Base-by-base conservation (phyloP, 1,140 invertebrate genomes). In the Battus philenor region DNA sequence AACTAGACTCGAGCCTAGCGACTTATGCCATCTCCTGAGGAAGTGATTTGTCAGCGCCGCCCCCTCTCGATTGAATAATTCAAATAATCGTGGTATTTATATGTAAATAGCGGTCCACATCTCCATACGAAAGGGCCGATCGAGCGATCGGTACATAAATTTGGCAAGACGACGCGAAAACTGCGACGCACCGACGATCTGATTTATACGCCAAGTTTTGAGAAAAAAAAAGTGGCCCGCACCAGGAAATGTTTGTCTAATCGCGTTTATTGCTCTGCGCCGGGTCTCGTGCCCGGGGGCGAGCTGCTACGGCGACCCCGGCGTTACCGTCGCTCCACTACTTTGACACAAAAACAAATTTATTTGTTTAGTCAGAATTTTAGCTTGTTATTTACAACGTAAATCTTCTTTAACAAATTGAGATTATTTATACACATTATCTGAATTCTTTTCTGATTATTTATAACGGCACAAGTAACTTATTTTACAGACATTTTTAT, bases 21-120 rank as follows among this genome's bases (percentile, higher is more conserved):
- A 76, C 74, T 76, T 72, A 64, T 68, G 66, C 66, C 73, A 80
- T 81, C 80, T 81, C 80, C 68, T 71, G 63, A 85, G 81, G 81
- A 85, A 85, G 77, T 76, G 81, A 85, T 85, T 85, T 82, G 81
- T 85, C 81, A 85, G 76, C 58, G 73, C 75, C 81, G 73, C 81
- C 81, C 78, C 78, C 81, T 85, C 81, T 85, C 81, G 78, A 85
- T 85, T 85, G 81, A 85, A 85, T 85, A 85, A 85, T 85, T 85
- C 81, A 85, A 85, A 85, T 85, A 85, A 85, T 85, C 81, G 81
- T 78, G 76, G 78, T 82, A 82, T 85, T 85, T 82, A 85, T 82
- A 85, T 82, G 81, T 85, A 82, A 82, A 85, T 82, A 76, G 75
- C 69, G 66, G 77, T 54, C 69, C 62, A 77, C 73, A 85, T 85